Evolutionary conservation across 2,113 vertebrate genomes (phyloP), one percentile per base, ranked within the genome.

Genomic region (Scopus umbretta): DNA sequence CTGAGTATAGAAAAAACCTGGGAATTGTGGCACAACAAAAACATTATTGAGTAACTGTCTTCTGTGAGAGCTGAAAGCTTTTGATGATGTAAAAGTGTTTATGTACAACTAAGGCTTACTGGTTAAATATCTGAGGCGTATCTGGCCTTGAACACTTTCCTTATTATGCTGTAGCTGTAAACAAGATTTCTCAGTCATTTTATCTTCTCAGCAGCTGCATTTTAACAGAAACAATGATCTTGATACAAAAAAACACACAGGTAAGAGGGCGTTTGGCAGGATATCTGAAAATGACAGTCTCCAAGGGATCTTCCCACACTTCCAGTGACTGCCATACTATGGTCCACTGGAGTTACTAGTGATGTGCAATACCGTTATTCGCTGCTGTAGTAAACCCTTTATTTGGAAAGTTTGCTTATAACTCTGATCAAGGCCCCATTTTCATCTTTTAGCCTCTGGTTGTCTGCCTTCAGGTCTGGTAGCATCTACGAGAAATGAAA

Each of bases 31-130:
- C 99, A 99, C 99, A 99, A 99, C 98, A 98, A 98, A 98, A 98
- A 98, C 97, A 94, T 98, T 98, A 98, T 97, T 97, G 98, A 98
- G 98, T 99, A 99, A 99, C 98, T 98, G 98, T 98, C 97, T 95
- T 99, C 97, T 98, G 99, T 99, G 99, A 98, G 90, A 98, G 98
- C 98, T 94, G 98, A 98, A 98, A 98, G 98, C 98, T 98, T 98
- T 97, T 98, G 94, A 97, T 98, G 98, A 99, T 98, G 98, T 98
- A 97, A 97, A 98, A 98, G 98, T 98, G 99, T 98, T 98, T 99
- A 99, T 99, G 98, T 99, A 99, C 99, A 99, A 98, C 99, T 99
- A 99, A 99, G 99, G 99, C 99, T 99, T 99, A 99, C 98, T 99
- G 99, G 99, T 99, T 99, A 99, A 99, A 99, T 99, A 99, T 99